Evolutionary conservation across 2,113 vertebrate species (phyloP).

Genomic region (Acrocephalus kingi): DNA sequence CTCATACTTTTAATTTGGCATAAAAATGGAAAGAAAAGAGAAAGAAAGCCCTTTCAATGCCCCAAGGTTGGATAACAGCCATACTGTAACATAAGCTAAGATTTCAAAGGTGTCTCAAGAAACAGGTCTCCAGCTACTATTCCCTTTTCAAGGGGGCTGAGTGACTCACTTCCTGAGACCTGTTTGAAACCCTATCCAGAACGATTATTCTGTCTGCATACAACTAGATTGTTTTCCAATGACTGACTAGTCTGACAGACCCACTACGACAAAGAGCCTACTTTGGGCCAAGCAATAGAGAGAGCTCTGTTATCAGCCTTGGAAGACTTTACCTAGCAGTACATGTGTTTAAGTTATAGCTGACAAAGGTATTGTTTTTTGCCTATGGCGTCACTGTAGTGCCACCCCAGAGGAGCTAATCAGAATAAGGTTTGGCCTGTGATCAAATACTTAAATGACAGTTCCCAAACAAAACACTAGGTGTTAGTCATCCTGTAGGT

Average conservation of each 20-base stretch:
- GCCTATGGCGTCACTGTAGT: not conserved
- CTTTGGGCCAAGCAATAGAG: not conserved
- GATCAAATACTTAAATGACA: not conserved
- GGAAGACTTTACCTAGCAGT: not conserved
- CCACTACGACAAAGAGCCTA: not conserved
- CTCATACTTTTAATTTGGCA: slow-evolving; percentile 20
- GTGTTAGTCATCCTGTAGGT: slow-evolving; percentile 4
- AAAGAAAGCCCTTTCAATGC: slow-evolving; percentile 2
- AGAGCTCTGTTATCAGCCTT: not conserved
- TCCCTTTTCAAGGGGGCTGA: not conserved
- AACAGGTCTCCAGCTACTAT: slow-evolving; percentile 46
- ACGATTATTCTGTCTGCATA: not conserved
- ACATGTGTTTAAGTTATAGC: not conserved
- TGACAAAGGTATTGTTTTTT: not conserved
- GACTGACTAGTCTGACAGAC: not conserved
- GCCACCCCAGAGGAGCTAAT: not conserved
- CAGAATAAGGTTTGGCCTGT: not conserved
- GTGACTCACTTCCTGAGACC: slow-evolving; percentile 52
- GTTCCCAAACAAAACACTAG: slow-evolving; percentile 41
- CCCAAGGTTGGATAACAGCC: slow-evolving; percentile 1
- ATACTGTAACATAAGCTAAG: slow-evolving; percentile 26
- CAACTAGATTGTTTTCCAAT: slow-evolving; percentile 9
- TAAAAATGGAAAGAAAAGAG: not conserved
- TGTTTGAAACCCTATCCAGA: slow-evolving; percentile 38
- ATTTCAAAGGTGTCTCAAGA: slow-evolving; percentile 46